Evolutionary conservation across 1,140 invertebrate species (phyloP).

Genomic region (Steinernema khuongi): DNA sequence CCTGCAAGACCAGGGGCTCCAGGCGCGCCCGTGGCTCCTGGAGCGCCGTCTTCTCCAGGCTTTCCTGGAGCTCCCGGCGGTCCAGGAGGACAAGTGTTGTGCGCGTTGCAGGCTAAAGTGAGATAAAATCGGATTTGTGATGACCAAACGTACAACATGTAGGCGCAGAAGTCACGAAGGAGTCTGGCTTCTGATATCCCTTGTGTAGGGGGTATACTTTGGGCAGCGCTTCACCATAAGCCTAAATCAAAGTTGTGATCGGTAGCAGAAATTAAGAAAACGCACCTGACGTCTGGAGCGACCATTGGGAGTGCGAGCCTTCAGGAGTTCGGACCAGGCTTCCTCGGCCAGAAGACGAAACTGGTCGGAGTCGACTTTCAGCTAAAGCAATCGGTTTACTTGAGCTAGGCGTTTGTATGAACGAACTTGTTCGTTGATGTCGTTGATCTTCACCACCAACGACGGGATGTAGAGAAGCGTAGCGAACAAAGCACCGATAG

Average conservation of each 20-base stretch:
- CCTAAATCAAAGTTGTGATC: neutral
- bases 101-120: constrained; percentile 50
- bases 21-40: constrained; percentile 41
- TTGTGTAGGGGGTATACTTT: constrained; percentile 54
- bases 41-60: constrained; percentile 48
- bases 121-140: neutral
- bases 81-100: constrained; percentile 49
- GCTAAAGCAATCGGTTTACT: constrained; percentile 40
- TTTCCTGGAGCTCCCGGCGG: constrained; percentile 49
- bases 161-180: constrained; percentile 41
- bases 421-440: constrained; percentile 49
- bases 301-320: constrained; percentile 7
- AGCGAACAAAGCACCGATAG: constrained; percentile 40
- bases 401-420: neutral
- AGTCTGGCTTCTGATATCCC: constrained; percentile 47
- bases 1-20: constrained; percentile 50
- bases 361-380: constrained; percentile 51
- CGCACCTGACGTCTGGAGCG: constrained; percentile 29
- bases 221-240: constrained; percentile 40
- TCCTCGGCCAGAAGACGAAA: constrained; percentile 49
- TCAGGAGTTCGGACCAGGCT: constrained; percentile 48
- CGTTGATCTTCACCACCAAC: constrained; percentile 47
- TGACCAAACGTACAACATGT: constrained; percentile 38
- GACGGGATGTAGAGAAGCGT: constrained; percentile 48
- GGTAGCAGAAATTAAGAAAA: neutral